A percentile compares a stretch with the other conserved stretches of the same genome.
phyloP scores from a whole-genome alignment of 2,888 invertebrate genomes.

The Iselma pallidipennis region DNA sequence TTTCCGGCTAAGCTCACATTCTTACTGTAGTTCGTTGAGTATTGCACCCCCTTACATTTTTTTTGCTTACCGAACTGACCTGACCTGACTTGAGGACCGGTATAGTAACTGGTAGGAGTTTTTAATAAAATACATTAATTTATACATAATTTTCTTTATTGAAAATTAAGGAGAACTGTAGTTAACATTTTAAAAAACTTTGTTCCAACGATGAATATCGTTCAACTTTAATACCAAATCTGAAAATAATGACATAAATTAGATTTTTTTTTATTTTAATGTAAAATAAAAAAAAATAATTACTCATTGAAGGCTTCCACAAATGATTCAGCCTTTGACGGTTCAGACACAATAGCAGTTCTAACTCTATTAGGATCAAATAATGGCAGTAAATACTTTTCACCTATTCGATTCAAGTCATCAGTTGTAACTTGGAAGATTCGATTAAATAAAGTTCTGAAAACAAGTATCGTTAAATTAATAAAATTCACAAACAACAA shows the following conservation, averaged over 20 bases:
- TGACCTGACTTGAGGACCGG: too few species aligned
- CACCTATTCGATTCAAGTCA: constrained; percentile 69
- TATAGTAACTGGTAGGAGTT: too few species aligned
- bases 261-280: not conserved
- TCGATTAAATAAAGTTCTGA: constrained; percentile 66
- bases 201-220: constrained; percentile 26
- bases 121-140: not conserved
- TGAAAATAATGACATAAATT: constrained; percentile 12
- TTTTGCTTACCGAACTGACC: too few species aligned
- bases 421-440: constrained; percentile 68
- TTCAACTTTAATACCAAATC: constrained; percentile 24
- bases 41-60: too few species aligned
- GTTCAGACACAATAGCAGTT: constrained; percentile 78
- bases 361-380: constrained; percentile 65
- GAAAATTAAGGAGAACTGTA: not conserved
- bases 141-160: not conserved
- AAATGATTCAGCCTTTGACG: constrained; percentile 72
- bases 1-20: too few species aligned
- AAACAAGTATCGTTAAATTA: constrained; percentile 34
- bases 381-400: constrained; percentile 70
- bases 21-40: too few species aligned
- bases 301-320: constrained; percentile 69
- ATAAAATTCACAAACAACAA: constrained; percentile 7
- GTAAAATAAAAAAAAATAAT: constrained; percentile 10
- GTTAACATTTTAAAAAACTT: constrained; percentile 18